Percentiles rank a stretch among this genome's conserved stretches.
Conservation (phyloP, 2,113 vertebrate genomes). For the Coreoperca whiteheadi region DNA sequence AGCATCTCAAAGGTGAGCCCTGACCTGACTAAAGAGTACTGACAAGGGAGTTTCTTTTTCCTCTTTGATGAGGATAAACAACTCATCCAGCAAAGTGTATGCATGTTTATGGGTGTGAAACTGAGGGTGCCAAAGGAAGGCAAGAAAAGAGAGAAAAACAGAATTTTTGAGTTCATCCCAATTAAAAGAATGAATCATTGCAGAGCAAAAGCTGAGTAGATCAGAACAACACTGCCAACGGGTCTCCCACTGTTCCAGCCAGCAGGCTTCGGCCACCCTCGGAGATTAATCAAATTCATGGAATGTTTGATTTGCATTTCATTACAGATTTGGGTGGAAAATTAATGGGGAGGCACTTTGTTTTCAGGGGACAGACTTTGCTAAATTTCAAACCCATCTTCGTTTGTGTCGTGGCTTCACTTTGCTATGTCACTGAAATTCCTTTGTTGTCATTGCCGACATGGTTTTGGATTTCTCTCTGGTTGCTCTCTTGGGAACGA, state of each 20-base stretch:
- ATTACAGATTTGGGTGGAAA: constrained; percentile 72
- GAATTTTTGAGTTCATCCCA: constrained; percentile 59
- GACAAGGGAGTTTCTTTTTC: constrained; percentile 13
- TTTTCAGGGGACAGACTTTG: constrained; percentile 42
- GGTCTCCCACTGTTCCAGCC: constrained; percentile 72
- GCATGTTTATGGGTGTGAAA: constrained; percentile 36
- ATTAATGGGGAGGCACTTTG: constrained; percentile 68
- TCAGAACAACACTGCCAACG: constrained; percentile 64
- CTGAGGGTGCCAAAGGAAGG: constrained; percentile 8
- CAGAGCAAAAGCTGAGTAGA: constrained; percentile 58
- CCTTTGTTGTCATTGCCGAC: constrained; percentile 26
- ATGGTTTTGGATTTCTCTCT: constrained; percentile 30
- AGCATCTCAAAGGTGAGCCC: constrained; percentile 51
- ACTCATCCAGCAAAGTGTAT: constrained; percentile 25
- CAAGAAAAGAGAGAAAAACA: constrained; percentile 44
- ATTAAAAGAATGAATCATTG: constrained; percentile 78
- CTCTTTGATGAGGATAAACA: constrained; percentile 46
- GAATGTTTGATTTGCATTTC: constrained; percentile 81
- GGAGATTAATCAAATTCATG: constrained; percentile 79
- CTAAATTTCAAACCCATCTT: constrained; percentile 48
- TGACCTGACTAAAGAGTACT: constrained; percentile 36
- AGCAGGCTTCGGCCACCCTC: constrained; percentile 72
- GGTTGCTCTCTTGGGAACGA: constrained; percentile 19
- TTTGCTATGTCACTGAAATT: constrained; percentile 32
- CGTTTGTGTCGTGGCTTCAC: constrained; percentile 34